Evolutionary conservation across 1,140 invertebrate species (phyloP).

Genomic region (Spodoptera frugiperda): DNA sequence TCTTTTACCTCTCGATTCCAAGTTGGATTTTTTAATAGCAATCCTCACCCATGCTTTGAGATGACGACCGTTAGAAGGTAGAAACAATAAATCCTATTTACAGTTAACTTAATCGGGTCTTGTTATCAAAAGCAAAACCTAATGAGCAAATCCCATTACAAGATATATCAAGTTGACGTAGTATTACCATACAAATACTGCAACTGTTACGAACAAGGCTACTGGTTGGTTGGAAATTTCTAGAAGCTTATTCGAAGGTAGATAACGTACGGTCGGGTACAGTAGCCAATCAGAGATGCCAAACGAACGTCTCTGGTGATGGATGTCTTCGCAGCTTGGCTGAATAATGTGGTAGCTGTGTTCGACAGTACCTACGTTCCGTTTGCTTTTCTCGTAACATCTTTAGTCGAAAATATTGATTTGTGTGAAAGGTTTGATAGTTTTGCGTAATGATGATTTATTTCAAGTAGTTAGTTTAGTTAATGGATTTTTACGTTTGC

Average conservation of each 20-base stretch:
- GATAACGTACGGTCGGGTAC: slow-evolving; percentile 20
- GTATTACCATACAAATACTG: slow-evolving; percentile 31
- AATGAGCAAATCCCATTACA: neutral
- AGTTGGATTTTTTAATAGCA: too few species aligned
- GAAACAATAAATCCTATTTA: too few species aligned
- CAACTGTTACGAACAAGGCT: slow-evolving; percentile 21
- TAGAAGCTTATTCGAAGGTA: neutral
- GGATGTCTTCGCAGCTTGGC: slow-evolving; percentile 10
- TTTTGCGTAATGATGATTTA: neutral
- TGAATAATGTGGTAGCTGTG: slow-evolving; percentile 25
- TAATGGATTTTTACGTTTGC: too few species aligned
- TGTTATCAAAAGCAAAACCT: neutral
- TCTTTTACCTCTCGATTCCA: too few species aligned
- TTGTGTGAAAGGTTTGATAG: neutral
- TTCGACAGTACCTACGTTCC: neutral
- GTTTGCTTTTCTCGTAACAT: neutral
- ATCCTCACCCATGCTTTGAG: too few species aligned
- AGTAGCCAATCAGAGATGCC: slow-evolving; percentile 27
- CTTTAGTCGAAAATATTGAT: neutral
- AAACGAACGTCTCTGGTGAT: slow-evolving; percentile 16
- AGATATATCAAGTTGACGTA: slow-evolving; percentile 10
- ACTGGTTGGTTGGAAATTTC: slow-evolving; percentile 8
- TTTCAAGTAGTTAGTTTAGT: too few species aligned
- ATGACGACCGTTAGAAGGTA: too few species aligned
- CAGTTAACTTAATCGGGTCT: neutral